phyloP scores from a whole-genome alignment of 2,888 invertebrate species.

The Macrosoma leucophasiata region DNA sequence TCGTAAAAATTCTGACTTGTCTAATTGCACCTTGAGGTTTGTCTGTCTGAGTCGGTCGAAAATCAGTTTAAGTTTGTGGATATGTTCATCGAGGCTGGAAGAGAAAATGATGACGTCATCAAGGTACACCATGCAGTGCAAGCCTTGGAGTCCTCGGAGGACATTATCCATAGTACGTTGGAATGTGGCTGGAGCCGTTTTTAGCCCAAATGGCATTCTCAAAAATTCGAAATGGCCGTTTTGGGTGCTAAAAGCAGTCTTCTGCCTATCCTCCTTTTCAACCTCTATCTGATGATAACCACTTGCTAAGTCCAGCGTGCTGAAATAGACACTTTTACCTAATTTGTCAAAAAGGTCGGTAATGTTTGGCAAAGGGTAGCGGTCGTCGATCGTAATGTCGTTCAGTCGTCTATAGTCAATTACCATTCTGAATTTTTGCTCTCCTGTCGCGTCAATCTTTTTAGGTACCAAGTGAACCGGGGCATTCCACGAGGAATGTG shows the following conservation, averaged over 20 bases:
- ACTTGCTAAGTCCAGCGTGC: no score
- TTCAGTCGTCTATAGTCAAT: no score
- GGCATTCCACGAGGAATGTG: no score
- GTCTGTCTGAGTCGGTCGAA: constrained; percentile 23
- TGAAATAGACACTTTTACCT: no score
- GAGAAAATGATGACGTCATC: constrained; percentile 40
- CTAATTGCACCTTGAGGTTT: constrained; percentile 26
- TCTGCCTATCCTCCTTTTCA: constrained; percentile 10
- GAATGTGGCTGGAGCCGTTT: constrained; percentile 41
- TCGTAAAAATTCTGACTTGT: constrained; percentile 25
- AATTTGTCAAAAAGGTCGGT: no score
- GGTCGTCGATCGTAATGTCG: no score
- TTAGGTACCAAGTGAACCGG: no score
- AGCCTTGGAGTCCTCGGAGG: constrained; percentile 33
- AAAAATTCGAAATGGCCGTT: constrained; percentile 28
- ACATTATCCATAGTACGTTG: constrained; percentile 43
- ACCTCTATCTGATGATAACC: no score
- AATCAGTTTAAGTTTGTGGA: constrained; percentile 21
- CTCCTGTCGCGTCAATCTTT: no score
- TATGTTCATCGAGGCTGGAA: constrained; percentile 23
- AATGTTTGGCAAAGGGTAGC: no score
- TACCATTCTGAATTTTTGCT: no score
- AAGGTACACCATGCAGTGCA: constrained; percentile 35
- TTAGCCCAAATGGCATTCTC: constrained; percentile 30
- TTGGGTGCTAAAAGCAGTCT: constrained; percentile 29